Base-by-base conservation (phyloP, 2,888 invertebrate genomes). In the Aspidiotus rigidus region DNA sequence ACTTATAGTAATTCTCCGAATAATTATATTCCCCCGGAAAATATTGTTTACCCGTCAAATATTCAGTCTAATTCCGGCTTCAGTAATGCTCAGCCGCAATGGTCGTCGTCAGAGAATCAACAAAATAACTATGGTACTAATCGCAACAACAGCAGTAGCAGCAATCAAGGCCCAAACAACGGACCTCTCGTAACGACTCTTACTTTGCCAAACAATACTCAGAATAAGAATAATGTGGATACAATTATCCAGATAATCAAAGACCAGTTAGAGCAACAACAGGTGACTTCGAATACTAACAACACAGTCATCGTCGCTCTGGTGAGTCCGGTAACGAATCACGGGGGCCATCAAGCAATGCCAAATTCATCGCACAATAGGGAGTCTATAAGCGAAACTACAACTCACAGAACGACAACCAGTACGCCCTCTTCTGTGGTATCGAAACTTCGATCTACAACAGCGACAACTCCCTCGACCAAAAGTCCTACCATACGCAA, bases 181-280 rank as follows among this genome's bases (percentile, higher is more conserved):
- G 16, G 17, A 2, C 56, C 56, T 17, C 9, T 56, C 16, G 56
- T 56, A 16, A 56, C 56, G n/a, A 56, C 56, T 10, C 56, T 56
- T 9, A 15, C 56, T 2, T 10, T 56, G 17, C 56, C 56, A 56
- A 56, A 56, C 6, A 16, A 10, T 2, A 11, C 10, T 56, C 15
- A n/a, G 3, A 56, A 56, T 16, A 56, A 56, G 16, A 56, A 13
- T 9, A 56, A 56, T 16, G 16, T 56, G 9, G 56, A 56, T 15
- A 13, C 13, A 7, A 11, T 56, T 2, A 16, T 56, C n/a, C 56
- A 56, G 17, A 56, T n/a, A n/a, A 56, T 56, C 17, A 56, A 56
- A 6, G 7, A 56, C 17, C 56, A 56, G 6, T 56, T 56, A 7
- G 56, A 56, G 56, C 56, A 56, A 16, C 56, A 56, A 56, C 56